A percentile compares a stretch with the other conserved stretches of the same genome.
Evolutionary conservation across 30 jellyfish, hydroid and myxozoan species (phyloP).

Genomic region (Turritopsis rubra): DNA sequence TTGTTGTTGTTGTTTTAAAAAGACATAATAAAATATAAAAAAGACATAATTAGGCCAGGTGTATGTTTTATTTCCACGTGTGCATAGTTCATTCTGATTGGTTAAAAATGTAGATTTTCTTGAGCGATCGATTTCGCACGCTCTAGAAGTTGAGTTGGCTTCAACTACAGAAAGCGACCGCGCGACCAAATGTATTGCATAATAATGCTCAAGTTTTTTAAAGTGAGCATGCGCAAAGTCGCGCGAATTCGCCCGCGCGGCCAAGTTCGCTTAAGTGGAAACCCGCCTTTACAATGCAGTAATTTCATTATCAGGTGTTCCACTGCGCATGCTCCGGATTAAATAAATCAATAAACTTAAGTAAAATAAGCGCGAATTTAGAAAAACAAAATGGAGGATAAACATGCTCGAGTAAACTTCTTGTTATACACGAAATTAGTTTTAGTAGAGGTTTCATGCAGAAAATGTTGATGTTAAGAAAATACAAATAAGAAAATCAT

Average conservation of each 20-base stretch:
- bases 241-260: background rate
- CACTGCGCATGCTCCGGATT: no score
- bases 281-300: no score
- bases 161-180: background rate
- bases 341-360: no score
- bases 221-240: background rate
- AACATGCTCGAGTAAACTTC: conserved; percentile 29
- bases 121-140: background rate
- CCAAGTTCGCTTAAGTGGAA: background rate
- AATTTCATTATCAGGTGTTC: no score
- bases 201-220: background rate
- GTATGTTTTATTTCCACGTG: background rate
- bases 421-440: no score
- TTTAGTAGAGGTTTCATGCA: no score
- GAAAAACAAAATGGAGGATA: no score
- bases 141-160: background rate
- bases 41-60: background rate
- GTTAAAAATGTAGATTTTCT: background rate
- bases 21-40: background rate
- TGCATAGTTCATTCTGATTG: background rate
- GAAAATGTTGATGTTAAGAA: no score
- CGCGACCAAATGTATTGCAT: background rate
- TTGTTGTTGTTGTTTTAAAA: background rate
- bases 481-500: no score
- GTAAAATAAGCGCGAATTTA: no score